Base-by-base conservation (phyloP, 1,140 invertebrate genomes). In the Drosophila jambulina region DNA sequence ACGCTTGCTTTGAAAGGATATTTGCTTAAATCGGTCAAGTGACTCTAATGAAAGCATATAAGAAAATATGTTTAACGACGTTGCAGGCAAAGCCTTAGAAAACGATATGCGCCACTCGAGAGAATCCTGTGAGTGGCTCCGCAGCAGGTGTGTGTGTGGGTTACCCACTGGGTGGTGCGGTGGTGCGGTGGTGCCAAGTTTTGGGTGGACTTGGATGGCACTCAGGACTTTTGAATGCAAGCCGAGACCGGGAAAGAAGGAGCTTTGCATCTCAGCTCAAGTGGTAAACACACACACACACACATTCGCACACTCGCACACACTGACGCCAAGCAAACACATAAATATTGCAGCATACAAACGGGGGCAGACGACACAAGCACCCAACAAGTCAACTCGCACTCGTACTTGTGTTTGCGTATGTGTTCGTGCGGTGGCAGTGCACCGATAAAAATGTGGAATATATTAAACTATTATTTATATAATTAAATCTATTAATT, bases 271-370 rank as follows among this genome's bases (percentile, higher is more conserved):
- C 70, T 81, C 42, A 75, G 69, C 65, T 75, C 58, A 76, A 87
- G 80, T 78, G 84, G 84, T 80, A 88, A 80, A 80, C 70, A 82
- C 57, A 75, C 65, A 75, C 27, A 69, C 49, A 75, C 29, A 56
- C 38, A 75, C 17, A 65, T 49, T 70, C 3, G 57, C 54, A 70
- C 45, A 58, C 36, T 38, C 27, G 43, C 59, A 17, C 51, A 71
- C 25, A 68, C 61, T 34, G 27, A 60, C 19, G 48, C 40, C 63
- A 40, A 40, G 62, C 43, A 67, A 40, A 77, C 48, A 64, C 43
- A 64, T 84, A 90, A 88, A 88, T 88, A 84, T 71, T 88, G 85
- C 77, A 90, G 85, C 80, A 90, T 63, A 81, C 80, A 78, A 88
- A 88, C 65, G 85, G 85, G 84, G 84, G 85, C 84, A 87, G 81